A percentile compares a stretch with the other conserved stretches of the same genome.
These are phyloP conservation scores for Eremophila alpestris DNA, from an alignment of 2,797 vertebrate genomes.

Conservation along the genomic window DNA sequence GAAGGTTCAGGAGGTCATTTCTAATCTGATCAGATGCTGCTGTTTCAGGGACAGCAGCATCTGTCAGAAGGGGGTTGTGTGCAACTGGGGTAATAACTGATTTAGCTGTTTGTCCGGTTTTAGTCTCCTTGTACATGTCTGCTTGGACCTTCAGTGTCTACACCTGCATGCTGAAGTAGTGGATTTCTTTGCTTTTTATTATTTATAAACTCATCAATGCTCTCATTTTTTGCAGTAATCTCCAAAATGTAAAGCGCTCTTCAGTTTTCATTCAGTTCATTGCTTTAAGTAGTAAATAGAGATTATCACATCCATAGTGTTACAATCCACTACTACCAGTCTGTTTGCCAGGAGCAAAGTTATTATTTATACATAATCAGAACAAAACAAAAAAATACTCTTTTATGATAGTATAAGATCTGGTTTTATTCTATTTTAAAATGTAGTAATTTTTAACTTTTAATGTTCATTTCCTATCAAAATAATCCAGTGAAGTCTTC, in stretches of 20 bases:
- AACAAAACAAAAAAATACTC: neutral
- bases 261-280: neutral
- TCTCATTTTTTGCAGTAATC: neutral
- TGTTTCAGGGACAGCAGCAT: slow-evolving; percentile 14
- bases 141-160: neutral
- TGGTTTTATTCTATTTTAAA: neutral
- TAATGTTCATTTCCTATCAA: neutral
- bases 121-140: neutral
- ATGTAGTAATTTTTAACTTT: neutral
- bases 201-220: neutral
- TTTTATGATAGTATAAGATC: neutral
- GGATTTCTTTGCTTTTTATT: neutral
- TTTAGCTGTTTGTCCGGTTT: neutral
- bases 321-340: neutral
- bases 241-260: neutral
- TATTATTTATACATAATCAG: neutral
- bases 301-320: neutral
- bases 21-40: slow-evolving; percentile 1
- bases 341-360: neutral
- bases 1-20: slow-evolving; percentile 37
- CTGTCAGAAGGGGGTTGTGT: slow-evolving; percentile 13
- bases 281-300: neutral
- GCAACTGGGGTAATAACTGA: slow-evolving; percentile 17
- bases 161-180: neutral
- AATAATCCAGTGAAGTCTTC: neutral